Base-by-base conservation (phyloP, 2,113 vertebrate species). In the Lontra canadensis region DNA sequence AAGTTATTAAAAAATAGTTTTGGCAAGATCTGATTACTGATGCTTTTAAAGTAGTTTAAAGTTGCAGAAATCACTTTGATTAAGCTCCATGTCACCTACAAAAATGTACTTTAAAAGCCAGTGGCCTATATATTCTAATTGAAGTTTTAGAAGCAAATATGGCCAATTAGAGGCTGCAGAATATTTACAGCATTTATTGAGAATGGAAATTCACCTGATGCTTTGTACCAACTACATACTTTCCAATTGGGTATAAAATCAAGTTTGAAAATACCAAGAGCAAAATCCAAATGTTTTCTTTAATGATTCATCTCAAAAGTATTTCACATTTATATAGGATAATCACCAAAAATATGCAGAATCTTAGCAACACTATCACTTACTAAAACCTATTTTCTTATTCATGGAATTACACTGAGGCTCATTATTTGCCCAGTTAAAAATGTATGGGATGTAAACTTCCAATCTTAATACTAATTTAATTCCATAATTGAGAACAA, bases 371-470 rank as follows among this genome's bases (percentile, higher is more conserved):
- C 26, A 93, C 31, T 87, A 82, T 55, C 29, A 91, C 36, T 95
- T 76, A 69, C 17, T 88, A 88, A 97, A 95, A 83, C 25, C 23
- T 85, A 15, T 90, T 73, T 95, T 79, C 52, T 83, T 95, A 82
- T 18, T 96, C 52, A 97, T 18, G 36, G 71, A 96, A 69, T 96
- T 89, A 63, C 8, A 94, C 67, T 44, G 79, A 90, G 34, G 3
- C 7, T 87, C 23, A 78, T 67, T 94, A 78, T 29, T 1, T 94
- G n/a, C 25, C 84, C 95, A 79, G 34, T 89, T 91, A 89, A 97
- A 95, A 94, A 91, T 84, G 7, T 92, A 26, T 67, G 25, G 10
- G 9, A 42, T 42, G n/a, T 96, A 93, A 97, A 89, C n/a, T 96
- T 29, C 3, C 67, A 94, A 95, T 83, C 25, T 61, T 90, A 74